A percentile compares a stretch with the other conserved stretches of the same genome.
Evolutionary conservation across 2,113 vertebrate species (phyloP).

Genomic region (Elephas maximus): DNA sequence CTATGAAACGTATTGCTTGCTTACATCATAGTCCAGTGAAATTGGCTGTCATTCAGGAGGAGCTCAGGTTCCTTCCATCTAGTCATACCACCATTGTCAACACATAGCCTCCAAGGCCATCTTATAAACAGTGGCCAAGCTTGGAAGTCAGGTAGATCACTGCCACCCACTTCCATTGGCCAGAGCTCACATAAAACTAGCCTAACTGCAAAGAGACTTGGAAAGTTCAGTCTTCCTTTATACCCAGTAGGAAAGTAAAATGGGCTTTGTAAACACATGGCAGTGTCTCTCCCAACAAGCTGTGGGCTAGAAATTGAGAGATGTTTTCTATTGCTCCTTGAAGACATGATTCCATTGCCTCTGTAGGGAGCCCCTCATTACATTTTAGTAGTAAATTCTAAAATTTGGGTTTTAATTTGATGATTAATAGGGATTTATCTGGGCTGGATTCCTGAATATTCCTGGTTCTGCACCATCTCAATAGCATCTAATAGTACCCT

Average conservation of each 20-base stretch:
- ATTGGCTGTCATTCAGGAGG: not conserved
- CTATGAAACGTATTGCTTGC: not conserved
- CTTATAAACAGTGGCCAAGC: no score
- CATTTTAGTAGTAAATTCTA: not conserved
- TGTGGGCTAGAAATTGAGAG: not conserved
- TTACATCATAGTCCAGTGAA: not conserved
- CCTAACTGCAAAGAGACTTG: not conserved
- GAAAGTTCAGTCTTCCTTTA: not conserved
- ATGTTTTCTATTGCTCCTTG: constrained; percentile 8
- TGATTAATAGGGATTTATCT: not conserved
- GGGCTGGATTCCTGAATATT: not conserved
- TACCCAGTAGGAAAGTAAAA: not conserved
- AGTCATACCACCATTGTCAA: not conserved
- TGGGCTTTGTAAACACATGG: not conserved
- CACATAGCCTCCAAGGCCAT: not conserved
- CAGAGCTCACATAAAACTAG: not conserved
- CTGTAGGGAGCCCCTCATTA: not conserved
- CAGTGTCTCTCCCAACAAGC: not conserved
- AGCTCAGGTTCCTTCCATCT: not conserved
- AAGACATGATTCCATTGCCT: not conserved
- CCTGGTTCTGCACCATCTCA: not conserved
- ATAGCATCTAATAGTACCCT: not conserved
- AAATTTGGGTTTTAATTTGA: constrained; percentile 46
- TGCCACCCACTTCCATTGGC: not conserved
- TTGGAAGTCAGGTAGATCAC: not conserved